phyloP scores from a whole-genome alignment of 2,888 invertebrate species.

The Actias luna region DNA sequence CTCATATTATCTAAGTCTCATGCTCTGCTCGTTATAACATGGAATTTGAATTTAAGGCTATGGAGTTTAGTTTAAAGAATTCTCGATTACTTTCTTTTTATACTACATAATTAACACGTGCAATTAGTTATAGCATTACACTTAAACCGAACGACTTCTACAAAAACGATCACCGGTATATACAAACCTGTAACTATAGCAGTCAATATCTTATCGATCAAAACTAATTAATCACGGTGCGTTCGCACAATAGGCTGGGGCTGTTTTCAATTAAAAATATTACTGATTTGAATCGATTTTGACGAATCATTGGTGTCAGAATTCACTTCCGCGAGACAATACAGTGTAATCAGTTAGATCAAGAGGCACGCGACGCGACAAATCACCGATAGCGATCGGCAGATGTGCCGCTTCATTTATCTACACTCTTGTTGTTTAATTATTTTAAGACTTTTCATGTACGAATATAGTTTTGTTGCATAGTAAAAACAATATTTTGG shows the following conservation, averaged over 20 bases:
- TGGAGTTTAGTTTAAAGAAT: too few relatives aligned
- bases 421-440: conserved; percentile 18
- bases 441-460: conserved; percentile 20
- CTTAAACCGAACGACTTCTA: not conserved
- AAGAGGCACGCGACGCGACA: conserved; percentile 60
- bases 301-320: conserved; percentile 55
- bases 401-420: conserved; percentile 50
- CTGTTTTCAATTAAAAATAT: conserved; percentile 63
- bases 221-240: conserved; percentile 54
- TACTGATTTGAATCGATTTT: conserved; percentile 60
- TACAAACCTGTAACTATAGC: not conserved
- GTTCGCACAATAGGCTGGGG: conserved; percentile 36
- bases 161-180: not conserved
- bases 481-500: not conserved
- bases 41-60: too few relatives aligned
- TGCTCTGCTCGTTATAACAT: too few relatives aligned
- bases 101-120: too few relatives aligned
- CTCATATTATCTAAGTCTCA: too few relatives aligned
- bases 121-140: not conserved
- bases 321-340: conserved; percentile 56
- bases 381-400: conserved; percentile 61
- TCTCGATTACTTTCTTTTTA: too few relatives aligned
- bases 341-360: conserved; percentile 48
- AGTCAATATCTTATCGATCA: conserved; percentile 23
- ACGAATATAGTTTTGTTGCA: not conserved